phyloP scores from a whole-genome alignment of 1,140 invertebrate species.

The Reticulitermes speratus region DNA sequence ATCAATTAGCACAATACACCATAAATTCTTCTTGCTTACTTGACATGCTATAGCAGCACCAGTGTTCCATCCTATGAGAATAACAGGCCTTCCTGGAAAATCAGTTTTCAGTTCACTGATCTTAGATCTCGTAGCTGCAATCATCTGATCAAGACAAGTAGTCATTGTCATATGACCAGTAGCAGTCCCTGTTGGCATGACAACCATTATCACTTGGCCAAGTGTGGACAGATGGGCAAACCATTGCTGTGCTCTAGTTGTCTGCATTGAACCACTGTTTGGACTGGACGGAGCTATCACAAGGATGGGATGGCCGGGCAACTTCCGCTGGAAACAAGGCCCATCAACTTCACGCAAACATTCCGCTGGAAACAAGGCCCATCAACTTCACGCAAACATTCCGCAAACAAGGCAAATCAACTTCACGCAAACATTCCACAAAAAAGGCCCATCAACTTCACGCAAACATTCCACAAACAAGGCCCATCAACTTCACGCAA shows the following conservation, averaged over 20 bases:
- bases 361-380: background rate
- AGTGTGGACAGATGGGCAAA: slow-evolving; percentile 64
- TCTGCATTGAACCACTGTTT: slow-evolving; percentile 46
- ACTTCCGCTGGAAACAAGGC: slow-evolving; percentile 57
- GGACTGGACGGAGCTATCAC: slow-evolving; percentile 66
- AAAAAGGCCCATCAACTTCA: no score
- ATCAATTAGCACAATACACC: no score
- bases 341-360: background rate
- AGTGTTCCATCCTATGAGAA: slow-evolving; percentile 74
- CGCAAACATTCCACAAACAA: no score
- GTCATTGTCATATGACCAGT: slow-evolving; percentile 54
- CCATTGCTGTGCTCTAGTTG: slow-evolving; percentile 68
- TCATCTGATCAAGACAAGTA: slow-evolving; percentile 66
- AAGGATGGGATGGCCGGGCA: slow-evolving; percentile 71
- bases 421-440: no score
- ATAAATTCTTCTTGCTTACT: slow-evolving; percentile 40
- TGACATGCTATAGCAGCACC: slow-evolving; percentile 72
- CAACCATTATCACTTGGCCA: slow-evolving; percentile 67
- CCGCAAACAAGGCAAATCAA: background rate
- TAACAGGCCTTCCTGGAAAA: slow-evolving; percentile 67
- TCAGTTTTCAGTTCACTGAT: slow-evolving; percentile 68
- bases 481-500: no score
- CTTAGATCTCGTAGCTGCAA: slow-evolving; percentile 65
- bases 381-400: background rate
- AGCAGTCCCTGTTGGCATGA: slow-evolving; percentile 45